Evolutionary conservation across 2,888 invertebrate species (phyloP).

Genomic region (Plagodis pulveraria): DNA sequence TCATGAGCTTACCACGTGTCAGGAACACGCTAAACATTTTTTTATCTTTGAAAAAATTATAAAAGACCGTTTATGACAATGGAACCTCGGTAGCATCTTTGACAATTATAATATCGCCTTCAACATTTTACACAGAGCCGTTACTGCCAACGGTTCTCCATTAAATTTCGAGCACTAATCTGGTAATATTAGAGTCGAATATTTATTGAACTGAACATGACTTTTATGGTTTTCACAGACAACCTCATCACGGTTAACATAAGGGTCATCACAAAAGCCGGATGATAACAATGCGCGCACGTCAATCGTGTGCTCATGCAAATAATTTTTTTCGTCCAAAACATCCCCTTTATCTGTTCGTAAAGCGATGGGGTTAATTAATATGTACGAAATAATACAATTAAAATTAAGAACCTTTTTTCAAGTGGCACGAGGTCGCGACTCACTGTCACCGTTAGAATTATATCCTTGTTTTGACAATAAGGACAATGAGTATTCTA

Average conservation of each 20-base stretch:
- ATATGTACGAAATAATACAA: constrained; percentile 81
- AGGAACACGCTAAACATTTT: constrained; percentile 83
- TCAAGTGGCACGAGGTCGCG: constrained; percentile 77
- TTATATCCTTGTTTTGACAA: constrained; percentile 79
- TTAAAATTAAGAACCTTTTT: constrained; percentile 77
- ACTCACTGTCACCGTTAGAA: constrained; percentile 80
- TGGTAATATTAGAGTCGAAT: constrained; percentile 56
- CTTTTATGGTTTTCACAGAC: constrained; percentile 55
- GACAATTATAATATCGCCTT: constrained; percentile 82
- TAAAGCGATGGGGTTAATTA: constrained; percentile 82
- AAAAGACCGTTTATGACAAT: constrained; percentile 80
- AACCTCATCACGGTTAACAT: constrained; percentile 69
- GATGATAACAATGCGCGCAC: constrained; percentile 82
- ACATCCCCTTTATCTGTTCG: constrained; percentile 80
- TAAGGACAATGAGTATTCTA: constrained; percentile 50
- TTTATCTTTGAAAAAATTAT: constrained; percentile 83
- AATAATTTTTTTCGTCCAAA: constrained; percentile 82
- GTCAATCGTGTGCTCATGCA: constrained; percentile 85
- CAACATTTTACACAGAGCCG: constrained; percentile 51
- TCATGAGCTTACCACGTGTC: constrained; percentile 80
- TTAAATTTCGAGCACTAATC: constrained; percentile 55
- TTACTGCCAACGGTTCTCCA: constrained; percentile 50
- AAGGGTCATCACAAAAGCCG: constrained; percentile 85
- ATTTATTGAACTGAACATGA: constrained; percentile 46
- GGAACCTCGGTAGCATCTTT: constrained; percentile 83